Evolutionary conservation across 2,113 vertebrate species (phyloP).

Genomic region (Pheucticus melanocephalus): DNA sequence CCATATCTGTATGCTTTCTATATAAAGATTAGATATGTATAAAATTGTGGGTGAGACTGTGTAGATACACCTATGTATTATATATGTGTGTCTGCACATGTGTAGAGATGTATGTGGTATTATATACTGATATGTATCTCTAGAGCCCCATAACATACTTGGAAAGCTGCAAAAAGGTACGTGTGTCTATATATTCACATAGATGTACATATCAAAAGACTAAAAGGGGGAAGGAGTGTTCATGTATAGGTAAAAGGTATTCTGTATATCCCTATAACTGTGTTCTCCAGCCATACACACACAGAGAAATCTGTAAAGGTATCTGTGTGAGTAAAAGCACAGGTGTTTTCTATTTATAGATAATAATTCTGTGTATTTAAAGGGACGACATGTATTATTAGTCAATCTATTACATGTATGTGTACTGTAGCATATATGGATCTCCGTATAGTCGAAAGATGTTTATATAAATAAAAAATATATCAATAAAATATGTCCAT

Average conservation of each 20-base stretch:
- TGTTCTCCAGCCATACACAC: not conserved
- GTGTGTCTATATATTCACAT: not conserved
- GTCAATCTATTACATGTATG: not conserved
- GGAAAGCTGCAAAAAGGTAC: not conserved
- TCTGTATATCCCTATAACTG: not conserved
- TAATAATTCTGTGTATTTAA: not conserved
- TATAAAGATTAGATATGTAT: not conserved
- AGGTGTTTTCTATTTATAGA: not conserved
- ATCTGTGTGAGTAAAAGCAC: fast-evolving
- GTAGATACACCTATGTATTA: not conserved
- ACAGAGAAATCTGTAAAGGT: no score
- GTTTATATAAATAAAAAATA: not conserved
- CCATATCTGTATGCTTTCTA: no score
- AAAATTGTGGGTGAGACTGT: not conserved
- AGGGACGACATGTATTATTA: not conserved
- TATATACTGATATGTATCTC: not conserved
- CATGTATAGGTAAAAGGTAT: not conserved
- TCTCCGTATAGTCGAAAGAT: not conserved
- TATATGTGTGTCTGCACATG: not conserved
- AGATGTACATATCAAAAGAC: not conserved
- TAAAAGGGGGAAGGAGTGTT: not conserved
- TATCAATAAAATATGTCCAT: not conserved
- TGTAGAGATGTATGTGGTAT: not conserved
- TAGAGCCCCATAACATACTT: not conserved
- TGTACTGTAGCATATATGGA: not conserved